Base-by-base conservation (phyloP, 2,113 vertebrate species). In the Oreochromis spilurus region DNA sequence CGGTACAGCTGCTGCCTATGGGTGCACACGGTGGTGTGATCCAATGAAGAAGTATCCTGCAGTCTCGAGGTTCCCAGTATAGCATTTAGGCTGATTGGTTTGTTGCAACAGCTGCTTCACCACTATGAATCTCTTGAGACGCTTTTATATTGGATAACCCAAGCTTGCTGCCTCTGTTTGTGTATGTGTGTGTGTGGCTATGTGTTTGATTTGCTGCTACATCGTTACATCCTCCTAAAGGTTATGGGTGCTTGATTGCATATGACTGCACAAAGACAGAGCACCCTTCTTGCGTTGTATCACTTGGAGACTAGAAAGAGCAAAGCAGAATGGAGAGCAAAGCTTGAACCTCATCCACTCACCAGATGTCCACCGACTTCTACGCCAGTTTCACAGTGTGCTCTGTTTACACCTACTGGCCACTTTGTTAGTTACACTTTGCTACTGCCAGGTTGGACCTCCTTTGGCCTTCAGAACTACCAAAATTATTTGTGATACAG, bases 41-140 rank as follows among this genome's bases (percentile, higher is more conserved):
- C 24, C 78, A 80, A 92, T 90, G 80, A 79, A 52, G 78, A 87
- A 60, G 36, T 9, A 43, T 89, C 85, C 53, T 48, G 81, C 88
- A 57, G 91, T 70, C 62, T 88, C 17, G 79, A 70, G 85, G 81
- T 83, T 87, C 86, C 72, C 84, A 82, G 48, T n/a, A 9, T 77
- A 70, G 86, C 50, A 48, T 92, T 84, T 65, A 62, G 26, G 43
- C 65, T 94, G 89, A 94, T 92, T 91, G 90, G 75, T 89, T 87
- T 21, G 24, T 12, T 57, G 50, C 79, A 85, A 81, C 91, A 90
- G 85, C 82, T 90, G 94, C 79, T 86, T 88, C 88, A 83, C 90
- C 43, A 50, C 29, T 7, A 4, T 29, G 40, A 84, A 83, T 81
- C 55, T 60, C 55, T 43, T 78, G 60, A 26, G 57, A 89, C 54